Conservation (phyloP, 2,113 vertebrate species). For the Montifringilla adamsi region DNA sequence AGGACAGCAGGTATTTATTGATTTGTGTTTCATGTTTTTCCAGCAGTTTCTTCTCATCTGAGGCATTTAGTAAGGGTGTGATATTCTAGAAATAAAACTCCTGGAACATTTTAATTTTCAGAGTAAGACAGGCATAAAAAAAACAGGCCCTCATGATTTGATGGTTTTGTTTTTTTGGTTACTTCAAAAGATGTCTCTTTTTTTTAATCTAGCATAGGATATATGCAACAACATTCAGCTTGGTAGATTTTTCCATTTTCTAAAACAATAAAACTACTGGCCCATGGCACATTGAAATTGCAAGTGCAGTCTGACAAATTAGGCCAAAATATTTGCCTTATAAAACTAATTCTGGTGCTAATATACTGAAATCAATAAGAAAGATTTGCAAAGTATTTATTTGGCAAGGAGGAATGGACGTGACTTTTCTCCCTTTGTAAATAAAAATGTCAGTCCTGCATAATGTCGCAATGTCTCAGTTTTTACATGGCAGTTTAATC, state of each 20-base stretch:
- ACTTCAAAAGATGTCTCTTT: background rate
- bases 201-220: background rate
- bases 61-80: background rate
- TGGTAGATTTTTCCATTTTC: background rate
- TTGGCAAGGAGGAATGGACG: background rate
- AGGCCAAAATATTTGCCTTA: background rate
- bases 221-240: background rate
- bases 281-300: background rate
- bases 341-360: background rate
- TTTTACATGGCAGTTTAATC: background rate
- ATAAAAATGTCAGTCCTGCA: background rate
- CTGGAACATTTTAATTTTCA: background rate
- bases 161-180: background rate
- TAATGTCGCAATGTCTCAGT: background rate
- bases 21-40: background rate
- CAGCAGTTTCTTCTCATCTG: background rate
- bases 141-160: fast-evolving
- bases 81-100: background rate
- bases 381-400: background rate
- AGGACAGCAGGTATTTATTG: background rate
- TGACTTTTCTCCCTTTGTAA: background rate
- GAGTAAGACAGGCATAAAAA: background rate
- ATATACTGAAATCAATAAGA: background rate
- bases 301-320: background rate
- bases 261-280: background rate